Percentiles rank a stretch among this genome's conserved stretches.
phyloP scores from a whole-genome alignment of 2,888 invertebrate species.

The Caenorhabditis afra region DNA sequence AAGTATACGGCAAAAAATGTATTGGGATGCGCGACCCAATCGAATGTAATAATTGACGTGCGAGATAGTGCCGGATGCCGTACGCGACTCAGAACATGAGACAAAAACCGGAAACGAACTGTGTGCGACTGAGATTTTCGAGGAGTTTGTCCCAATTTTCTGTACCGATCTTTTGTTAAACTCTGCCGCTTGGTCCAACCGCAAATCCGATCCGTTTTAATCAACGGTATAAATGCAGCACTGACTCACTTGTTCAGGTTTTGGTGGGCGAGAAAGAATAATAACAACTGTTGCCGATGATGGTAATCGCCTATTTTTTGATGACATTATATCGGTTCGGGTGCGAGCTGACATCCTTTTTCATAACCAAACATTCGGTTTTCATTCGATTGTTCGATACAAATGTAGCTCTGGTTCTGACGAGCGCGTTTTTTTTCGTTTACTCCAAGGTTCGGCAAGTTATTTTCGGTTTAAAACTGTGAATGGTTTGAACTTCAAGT shows the following conservation, averaged over 20 bases:
- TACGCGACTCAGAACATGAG: slow-evolving; percentile 33
- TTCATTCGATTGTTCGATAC: slow-evolving; percentile 13
- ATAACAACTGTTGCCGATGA: slow-evolving; percentile 46
- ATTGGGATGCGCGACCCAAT: slow-evolving; percentile 26
- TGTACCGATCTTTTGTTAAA: slow-evolving; percentile 48
- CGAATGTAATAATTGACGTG: slow-evolving; percentile 48
- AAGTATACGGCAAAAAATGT: slow-evolving; percentile 36
- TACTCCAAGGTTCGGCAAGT: neutral
- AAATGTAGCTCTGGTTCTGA: slow-evolving; percentile 2
- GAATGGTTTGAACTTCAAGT: too few relatives aligned
- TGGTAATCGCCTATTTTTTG: slow-evolving; percentile 49
- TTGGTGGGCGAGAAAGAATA: slow-evolving; percentile 35
- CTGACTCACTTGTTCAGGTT: slow-evolving; percentile 49
- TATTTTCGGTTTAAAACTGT: neutral
- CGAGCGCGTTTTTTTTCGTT: neutral
- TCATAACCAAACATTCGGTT: slow-evolving; percentile 42
- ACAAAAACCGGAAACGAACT: slow-evolving; percentile 56
- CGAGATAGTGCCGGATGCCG: slow-evolving; percentile 47
- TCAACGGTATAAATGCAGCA: slow-evolving; percentile 33
- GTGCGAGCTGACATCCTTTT: slow-evolving; percentile 44
- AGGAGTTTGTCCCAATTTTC: slow-evolving; percentile 30
- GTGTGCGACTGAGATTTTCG: slow-evolving; percentile 34
- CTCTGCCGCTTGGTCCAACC: slow-evolving; percentile 13
- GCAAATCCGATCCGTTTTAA: slow-evolving; percentile 37
- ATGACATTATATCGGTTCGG: slow-evolving; percentile 40